Base-by-base conservation (phyloP, 53 echinoderm and acorn worm genomes). In the Patiria pectinifera region DNA sequence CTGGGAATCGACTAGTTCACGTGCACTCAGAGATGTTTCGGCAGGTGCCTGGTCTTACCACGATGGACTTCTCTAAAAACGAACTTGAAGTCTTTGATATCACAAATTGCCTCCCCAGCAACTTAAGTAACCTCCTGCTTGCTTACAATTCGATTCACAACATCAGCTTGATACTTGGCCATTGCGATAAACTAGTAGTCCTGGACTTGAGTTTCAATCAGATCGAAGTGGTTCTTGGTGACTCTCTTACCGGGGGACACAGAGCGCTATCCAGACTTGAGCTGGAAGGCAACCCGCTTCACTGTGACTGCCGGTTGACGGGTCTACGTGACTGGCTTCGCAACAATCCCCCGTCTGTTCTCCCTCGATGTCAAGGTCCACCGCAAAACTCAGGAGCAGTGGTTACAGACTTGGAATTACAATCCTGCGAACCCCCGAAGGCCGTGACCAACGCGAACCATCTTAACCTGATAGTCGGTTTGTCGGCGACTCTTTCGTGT, bases 291-390 rank as follows among this genome's bases (percentile, higher is more conserved):
- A 97, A 97, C 49, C 94, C 88, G 14, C 92, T 97, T 11, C 96
- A 97, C 23, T 97, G 97, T 90, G 97, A 97, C 62, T 97, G 97
- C 63, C 89, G 97, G 18, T 63, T 95, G 60, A 19, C 23, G 26
- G 79, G 85, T 26, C 71, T 96, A 9, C 84, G 94, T 11, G 92
- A 97, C 61, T 96, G 92, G 83, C 45, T 88, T n/a, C 62, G 21
- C 84, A 84, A 63, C 26, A 84, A 84, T 44, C 84, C 84, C 8
- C 84, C 62, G 43, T 58, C 62, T 58, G 43, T n/a, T 44, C 69
- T 44, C 44, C 63, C 84, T 84, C 62, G 66, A 66, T 84, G 84
- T 60, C 62, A 62, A 43, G 84, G 43, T 45, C 84, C 84, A 47
- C 43, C 84, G 2, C 26, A 23, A 13, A 60, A 84, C 69, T 26